Conservation (phyloP, 2,113 vertebrate species). For the Emydura subglobosa region DNA sequence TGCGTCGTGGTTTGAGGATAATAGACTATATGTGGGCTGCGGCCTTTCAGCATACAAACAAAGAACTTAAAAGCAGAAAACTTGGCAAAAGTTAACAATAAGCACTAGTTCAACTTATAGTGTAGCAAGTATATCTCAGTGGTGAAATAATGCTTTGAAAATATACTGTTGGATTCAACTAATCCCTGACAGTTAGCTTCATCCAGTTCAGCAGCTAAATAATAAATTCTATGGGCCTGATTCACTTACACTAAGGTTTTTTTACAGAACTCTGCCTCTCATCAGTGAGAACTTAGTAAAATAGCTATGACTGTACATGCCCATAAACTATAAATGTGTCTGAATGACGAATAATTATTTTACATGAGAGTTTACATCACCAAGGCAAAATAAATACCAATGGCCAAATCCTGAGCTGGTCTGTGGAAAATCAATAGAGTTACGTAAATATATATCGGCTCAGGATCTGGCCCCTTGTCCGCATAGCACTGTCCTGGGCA, state of each 20-base stretch:
- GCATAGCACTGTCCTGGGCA: not conserved
- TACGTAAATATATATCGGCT: not conserved
- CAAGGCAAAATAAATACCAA: not conserved
- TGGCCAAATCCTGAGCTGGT: not conserved
- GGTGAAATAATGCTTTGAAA: not conserved
- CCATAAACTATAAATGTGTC: not conserved
- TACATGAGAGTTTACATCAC: not conserved
- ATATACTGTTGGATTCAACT: not conserved
- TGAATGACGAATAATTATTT: not conserved
- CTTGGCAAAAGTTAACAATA: not conserved
- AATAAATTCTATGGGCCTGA: not conserved
- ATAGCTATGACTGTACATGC: not conserved
- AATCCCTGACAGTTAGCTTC: not conserved
- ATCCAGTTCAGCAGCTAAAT: not conserved
- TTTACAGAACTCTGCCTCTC: not conserved
- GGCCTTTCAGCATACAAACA: not conserved
- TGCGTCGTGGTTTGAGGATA: not conserved
- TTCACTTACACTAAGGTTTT: not conserved
- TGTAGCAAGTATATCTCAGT: fast-evolving
- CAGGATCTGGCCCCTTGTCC: not conserved
- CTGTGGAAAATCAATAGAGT: not conserved
- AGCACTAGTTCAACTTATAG: not conserved
- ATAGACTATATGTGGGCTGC: not conserved
- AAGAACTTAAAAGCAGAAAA: not conserved
- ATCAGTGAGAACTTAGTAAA: not conserved